Percentiles rank a stretch among this genome's conserved stretches.
These are phyloP conservation scores for Amblyteles armatorius DNA, from an alignment of 2,888 invertebrate species.

Conservation along the genomic window DNA sequence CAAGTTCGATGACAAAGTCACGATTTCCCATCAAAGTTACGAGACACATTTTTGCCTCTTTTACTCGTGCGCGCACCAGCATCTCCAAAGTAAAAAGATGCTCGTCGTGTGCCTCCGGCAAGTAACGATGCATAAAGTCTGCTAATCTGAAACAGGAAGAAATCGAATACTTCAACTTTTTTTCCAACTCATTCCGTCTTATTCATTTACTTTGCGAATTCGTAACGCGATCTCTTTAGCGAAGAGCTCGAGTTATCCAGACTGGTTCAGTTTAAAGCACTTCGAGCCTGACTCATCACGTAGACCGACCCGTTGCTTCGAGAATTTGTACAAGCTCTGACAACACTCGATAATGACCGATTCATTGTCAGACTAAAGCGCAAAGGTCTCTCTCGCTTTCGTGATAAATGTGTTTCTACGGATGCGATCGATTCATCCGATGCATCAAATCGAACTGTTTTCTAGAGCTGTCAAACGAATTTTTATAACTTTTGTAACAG, in stretches of 20 bases:
- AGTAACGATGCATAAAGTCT: constrained; percentile 92
- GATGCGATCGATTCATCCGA: not conserved
- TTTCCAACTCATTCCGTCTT: not conserved
- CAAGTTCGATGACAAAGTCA: constrained; percentile 80
- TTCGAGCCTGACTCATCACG: not conserved
- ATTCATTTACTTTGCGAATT: not conserved
- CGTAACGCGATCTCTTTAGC: not conserved
- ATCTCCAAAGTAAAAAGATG: constrained; percentile 93
- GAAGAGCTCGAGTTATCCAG: not conserved
- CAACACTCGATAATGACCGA: not conserved
- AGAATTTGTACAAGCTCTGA: not conserved
- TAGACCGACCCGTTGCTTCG: not conserved
- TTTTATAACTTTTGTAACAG: not conserved
- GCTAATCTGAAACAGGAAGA: constrained; percentile 86
- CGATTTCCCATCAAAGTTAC: constrained; percentile 85
- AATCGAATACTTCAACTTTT: constrained; percentile 6
- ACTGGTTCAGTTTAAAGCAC: not conserved
- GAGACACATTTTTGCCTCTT: constrained; percentile 86
- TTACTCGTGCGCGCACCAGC: constrained; percentile 85
- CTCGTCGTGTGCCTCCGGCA: constrained; percentile 90
- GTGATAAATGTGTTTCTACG: not conserved
- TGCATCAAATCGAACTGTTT: not conserved
- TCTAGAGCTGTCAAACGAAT: not conserved
- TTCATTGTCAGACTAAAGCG: constrained; percentile 14
- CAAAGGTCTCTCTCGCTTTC: constrained; percentile 18